Conservation (phyloP, 2,797 vertebrate species). For the Gymnodraco acuticeps region DNA sequence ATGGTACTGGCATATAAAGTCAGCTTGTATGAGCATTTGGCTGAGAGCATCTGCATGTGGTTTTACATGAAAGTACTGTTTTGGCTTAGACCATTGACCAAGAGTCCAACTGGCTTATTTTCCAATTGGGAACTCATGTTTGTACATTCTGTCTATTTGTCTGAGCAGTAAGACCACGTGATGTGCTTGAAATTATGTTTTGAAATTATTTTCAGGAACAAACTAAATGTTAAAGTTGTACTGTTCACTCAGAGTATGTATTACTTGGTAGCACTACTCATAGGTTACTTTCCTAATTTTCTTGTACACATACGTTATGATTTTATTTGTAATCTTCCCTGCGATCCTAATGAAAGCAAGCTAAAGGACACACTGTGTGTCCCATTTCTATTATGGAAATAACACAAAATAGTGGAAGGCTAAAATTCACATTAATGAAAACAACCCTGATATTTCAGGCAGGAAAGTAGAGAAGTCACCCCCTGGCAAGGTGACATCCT, state of each 20-base stretch:
- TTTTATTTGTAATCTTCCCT: neutral
- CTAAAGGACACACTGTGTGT: neutral
- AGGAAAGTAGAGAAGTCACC: constrained; percentile 71
- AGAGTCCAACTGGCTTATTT: constrained; percentile 7
- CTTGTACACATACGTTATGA: neutral
- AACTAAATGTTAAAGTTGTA: neutral
- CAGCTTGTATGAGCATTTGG: constrained; percentile 32
- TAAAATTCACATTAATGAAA: constrained; percentile 58
- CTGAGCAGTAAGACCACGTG: neutral
- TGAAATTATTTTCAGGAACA: constrained; percentile 2
- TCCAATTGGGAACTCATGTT: constrained; percentile 9
- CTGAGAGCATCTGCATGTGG: constrained; percentile 37
- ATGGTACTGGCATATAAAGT: neutral
- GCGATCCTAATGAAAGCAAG: neutral
- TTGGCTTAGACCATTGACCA: constrained; percentile 29
- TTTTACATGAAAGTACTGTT: constrained; percentile 44
- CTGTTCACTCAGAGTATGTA: neutral
- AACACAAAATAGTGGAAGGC: constrained; percentile 17
- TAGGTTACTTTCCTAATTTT: neutral
- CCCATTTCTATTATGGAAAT: constrained; percentile 22
- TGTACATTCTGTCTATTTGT: constrained; percentile 25
- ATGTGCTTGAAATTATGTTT: neutral
- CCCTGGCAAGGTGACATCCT: constrained; percentile 79
- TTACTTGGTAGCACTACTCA: neutral
- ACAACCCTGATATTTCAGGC: constrained; percentile 55